These are phyloP conservation scores for Trissolcus japonicus DNA, from an alignment of 2,888 invertebrate genomes.

Conservation along the genomic window DNA sequence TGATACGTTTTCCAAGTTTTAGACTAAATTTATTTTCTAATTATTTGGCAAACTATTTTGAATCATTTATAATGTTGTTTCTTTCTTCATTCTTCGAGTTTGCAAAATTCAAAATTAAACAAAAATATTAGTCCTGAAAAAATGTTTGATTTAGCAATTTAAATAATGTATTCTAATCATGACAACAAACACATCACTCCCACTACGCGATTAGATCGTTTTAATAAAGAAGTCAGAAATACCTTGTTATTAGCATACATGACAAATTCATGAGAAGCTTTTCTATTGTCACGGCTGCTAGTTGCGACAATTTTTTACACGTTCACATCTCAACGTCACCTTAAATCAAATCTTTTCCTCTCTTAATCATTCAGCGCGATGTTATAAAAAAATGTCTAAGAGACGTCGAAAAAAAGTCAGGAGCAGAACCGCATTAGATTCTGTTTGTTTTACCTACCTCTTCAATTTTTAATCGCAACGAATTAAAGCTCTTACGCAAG, in stretches of 20 bases:
- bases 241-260: constrained; percentile 24
- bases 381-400: constrained; percentile 9
- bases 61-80: too few species aligned
- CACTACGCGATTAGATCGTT: constrained; percentile 7
- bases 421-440: constrained; percentile 48
- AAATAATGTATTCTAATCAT: too few species aligned
- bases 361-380: constrained; percentile 29
- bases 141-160: too few species aligned
- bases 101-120: too few species aligned
- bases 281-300: constrained; percentile 11
- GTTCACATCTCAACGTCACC: constrained; percentile 10
- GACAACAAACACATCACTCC: too few species aligned
- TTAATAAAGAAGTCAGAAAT: constrained; percentile 33
- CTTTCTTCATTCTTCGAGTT: too few species aligned
- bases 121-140: too few species aligned
- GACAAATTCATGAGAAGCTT: constrained; percentile 28
- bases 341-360: constrained; percentile 20
- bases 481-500: constrained; percentile 65
- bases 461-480: constrained; percentile 62
- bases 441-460: constrained; percentile 51
- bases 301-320: constrained; percentile 18
- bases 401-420: constrained; percentile 16
- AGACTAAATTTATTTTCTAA: too few species aligned
- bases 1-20: too few species aligned
- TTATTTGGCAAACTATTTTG: too few species aligned